A percentile compares a stretch with the other conserved stretches of the same genome.
phyloP scores from a whole-genome alignment of 1,140 invertebrate genomes.

The Matsumurasca onukii region DNA sequence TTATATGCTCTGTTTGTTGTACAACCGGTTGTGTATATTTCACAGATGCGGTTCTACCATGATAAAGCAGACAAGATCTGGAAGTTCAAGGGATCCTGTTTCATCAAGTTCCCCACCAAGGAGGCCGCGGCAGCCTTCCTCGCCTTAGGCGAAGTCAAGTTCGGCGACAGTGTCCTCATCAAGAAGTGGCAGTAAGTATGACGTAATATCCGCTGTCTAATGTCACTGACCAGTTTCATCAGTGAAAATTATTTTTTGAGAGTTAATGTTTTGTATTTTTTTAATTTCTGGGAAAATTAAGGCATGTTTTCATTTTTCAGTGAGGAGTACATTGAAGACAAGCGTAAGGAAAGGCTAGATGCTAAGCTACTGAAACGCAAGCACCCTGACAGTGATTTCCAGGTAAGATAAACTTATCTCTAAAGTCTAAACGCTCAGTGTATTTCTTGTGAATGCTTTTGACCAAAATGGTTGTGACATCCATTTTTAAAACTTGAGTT shows the following conservation, averaged over 20 bases:
- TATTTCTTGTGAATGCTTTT: too few relatives aligned
- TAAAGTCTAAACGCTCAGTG: too few relatives aligned
- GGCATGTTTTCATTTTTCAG: conserved; percentile 42
- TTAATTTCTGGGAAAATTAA: neutral
- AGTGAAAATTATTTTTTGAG: neutral
- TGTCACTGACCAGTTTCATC: conserved; percentile 3
- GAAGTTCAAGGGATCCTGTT: conserved; percentile 87
- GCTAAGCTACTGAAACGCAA: conserved; percentile 54
- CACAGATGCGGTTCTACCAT: conserved; percentile 66
- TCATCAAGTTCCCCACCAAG: conserved; percentile 76
- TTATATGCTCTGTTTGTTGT: too few relatives aligned
- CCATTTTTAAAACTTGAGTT: too few relatives aligned
- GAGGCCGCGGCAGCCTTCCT: conserved; percentile 71
- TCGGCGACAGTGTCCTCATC: conserved; percentile 67
- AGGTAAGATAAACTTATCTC: conserved; percentile 38
- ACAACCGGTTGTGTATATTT: conserved; percentile 42
- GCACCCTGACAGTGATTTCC: conserved; percentile 54
- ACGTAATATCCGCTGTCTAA: conserved; percentile 6
- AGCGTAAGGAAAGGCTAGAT: conserved; percentile 65
- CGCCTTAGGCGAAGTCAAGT: conserved; percentile 64
- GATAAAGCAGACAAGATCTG: conserved; percentile 64
- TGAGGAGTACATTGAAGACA: conserved; percentile 66
- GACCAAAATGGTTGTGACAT: too few relatives aligned
- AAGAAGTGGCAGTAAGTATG: conserved; percentile 68
- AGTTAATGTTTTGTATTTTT: neutral